Conservation (phyloP, 2,113 vertebrate genomes). For the Grallaria varia region DNA sequence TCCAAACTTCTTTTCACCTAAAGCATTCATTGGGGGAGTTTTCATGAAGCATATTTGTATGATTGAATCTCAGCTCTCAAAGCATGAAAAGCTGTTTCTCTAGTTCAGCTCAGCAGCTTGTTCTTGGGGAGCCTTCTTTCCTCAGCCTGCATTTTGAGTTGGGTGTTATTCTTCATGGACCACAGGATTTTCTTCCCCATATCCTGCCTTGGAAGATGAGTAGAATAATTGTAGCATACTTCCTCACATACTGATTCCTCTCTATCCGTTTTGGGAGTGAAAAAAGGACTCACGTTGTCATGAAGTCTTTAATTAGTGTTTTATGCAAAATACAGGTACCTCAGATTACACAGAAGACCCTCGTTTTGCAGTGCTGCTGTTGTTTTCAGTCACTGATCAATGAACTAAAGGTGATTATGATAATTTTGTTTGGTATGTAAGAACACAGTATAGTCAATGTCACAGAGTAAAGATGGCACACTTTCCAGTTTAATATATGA, state of each 20-base stretch:
- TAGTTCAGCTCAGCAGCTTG: background rate
- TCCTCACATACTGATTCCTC: background rate
- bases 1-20: background rate
- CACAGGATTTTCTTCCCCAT: background rate
- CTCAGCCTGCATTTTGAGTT: background rate
- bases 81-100: background rate
- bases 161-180: fast-evolving
- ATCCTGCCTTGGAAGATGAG: background rate
- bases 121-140: background rate
- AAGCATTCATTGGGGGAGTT: background rate
- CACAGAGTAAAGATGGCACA: background rate
- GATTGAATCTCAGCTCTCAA: background rate
- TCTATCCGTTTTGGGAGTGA: background rate
- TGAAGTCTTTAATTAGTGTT: background rate
- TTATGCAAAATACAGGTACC: background rate
- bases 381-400: background rate
- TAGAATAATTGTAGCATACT: background rate
- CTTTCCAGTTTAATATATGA: background rate
- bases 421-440: background rate
- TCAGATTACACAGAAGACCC: background rate
- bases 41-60: background rate
- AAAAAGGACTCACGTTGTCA: background rate
- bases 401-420: background rate
- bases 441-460: background rate
- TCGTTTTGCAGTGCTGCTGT: background rate